Evolutionary conservation across 2,797 vertebrate genomes (phyloP).

Genomic region (Otolemur crassicaudatus): DNA sequence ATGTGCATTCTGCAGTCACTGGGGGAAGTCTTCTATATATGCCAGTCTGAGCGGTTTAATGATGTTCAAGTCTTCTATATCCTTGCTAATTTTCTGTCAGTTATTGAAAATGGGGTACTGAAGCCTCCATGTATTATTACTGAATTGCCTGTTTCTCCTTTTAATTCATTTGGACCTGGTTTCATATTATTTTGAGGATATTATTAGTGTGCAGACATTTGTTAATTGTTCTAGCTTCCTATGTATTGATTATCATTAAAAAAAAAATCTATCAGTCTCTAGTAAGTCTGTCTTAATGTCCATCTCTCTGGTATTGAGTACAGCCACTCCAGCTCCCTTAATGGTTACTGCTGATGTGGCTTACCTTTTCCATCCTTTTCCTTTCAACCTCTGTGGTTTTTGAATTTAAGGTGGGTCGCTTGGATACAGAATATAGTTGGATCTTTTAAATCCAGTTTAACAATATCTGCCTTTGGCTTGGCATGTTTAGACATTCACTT

Average conservation of each 20-base stretch:
- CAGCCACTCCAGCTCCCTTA: not conserved
- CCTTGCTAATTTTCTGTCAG: not conserved
- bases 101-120: not conserved
- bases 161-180: not conserved
- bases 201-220: not conserved
- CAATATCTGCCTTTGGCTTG: conserved; percentile 6
- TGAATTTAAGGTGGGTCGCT: not conserved
- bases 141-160: not conserved
- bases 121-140: not conserved
- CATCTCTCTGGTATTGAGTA: not conserved
- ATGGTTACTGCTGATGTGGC: not conserved
- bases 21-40: not conserved
- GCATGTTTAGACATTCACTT: not conserved
- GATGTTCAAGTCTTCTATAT: not conserved
- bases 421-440: not conserved
- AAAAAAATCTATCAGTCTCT: too few species aligned
- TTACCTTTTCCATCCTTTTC: not conserved
- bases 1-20: not conserved
- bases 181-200: not conserved
- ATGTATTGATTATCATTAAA: too few species aligned
- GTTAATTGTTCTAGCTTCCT: not conserved
- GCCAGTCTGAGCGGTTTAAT: not conserved
- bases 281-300: not conserved
- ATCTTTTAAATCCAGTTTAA: not conserved
- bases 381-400: not conserved